Percentiles rank a stretch among this genome's conserved stretches.
These are phyloP conservation scores for Tetanocera ferruginea DNA, from an alignment of 2,888 invertebrate species.

Conservation along the genomic window DNA sequence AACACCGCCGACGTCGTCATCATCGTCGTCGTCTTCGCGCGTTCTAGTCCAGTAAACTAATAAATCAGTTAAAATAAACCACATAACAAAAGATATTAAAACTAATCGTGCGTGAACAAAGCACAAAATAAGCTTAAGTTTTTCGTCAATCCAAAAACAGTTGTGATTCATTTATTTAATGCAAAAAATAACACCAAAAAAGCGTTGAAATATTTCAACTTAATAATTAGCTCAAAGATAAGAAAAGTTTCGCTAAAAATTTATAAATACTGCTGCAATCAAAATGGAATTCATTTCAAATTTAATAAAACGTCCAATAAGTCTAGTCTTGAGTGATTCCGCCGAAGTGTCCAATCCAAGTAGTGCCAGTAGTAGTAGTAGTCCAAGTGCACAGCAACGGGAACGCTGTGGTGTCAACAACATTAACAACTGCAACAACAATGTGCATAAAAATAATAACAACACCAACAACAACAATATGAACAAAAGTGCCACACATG, in stretches of 20 bases:
- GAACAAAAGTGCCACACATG: not conserved
- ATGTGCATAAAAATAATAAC: not conserved
- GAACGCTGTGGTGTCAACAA: conserved; percentile 15
- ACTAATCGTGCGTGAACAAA: conserved; percentile 59
- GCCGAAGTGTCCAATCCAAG: conserved; percentile 16
- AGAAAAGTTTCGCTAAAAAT: conserved; percentile 10
- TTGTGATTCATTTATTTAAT: not conserved
- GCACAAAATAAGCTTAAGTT: not conserved
- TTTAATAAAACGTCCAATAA: conserved; percentile 65
- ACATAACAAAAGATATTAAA: conserved; percentile 27
- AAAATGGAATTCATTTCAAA: conserved; percentile 68
- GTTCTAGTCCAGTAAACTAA: conserved; percentile 49
- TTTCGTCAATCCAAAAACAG: not conserved
- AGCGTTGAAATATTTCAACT: not conserved
- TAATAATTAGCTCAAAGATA: conserved; percentile 19
- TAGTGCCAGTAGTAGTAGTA: no score
- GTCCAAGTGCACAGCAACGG: conserved; percentile 13
- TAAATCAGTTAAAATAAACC: conserved; percentile 42
- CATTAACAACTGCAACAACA: conserved; percentile 18
- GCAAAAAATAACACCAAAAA: not conserved
- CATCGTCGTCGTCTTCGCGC: conserved; percentile 34
- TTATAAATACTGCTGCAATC: conserved; percentile 39
- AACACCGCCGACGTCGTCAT: not conserved
- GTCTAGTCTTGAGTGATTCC: conserved; percentile 54
- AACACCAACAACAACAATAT: not conserved